Evolutionary conservation across 2,797 vertebrate species (phyloP).

Genomic region (Gila robusta): DNA sequence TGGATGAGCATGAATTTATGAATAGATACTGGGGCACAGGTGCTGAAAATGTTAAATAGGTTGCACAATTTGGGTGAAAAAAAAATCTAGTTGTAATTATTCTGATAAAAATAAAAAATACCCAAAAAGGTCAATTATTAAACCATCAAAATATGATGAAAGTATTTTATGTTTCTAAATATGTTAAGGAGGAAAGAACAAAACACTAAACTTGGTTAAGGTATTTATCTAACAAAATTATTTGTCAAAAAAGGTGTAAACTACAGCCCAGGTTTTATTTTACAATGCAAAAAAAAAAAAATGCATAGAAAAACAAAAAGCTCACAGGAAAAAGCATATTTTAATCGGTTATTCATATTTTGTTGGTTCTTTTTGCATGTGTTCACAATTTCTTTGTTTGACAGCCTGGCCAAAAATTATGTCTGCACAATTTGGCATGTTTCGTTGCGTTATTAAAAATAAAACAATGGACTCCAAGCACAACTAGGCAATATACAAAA

Average conservation of each 20-base stretch:
- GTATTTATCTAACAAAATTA: not conserved
- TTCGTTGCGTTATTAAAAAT: not conserved
- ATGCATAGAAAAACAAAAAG: not conserved
- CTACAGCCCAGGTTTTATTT: not conserved
- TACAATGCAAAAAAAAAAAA: not conserved
- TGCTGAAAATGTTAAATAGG: not conserved
- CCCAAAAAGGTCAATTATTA: not conserved
- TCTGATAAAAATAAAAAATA: not conserved
- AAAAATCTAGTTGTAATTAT: not conserved
- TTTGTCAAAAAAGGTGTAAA: not conserved
- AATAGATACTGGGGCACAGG: constrained; percentile 20
- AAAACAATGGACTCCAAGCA: not conserved
- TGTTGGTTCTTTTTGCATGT: not conserved
- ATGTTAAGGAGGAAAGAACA: not conserved
- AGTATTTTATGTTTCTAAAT: not conserved
- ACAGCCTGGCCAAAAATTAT: not conserved
- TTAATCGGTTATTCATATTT: not conserved
- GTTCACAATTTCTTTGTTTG: not conserved
- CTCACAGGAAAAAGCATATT: not conserved
- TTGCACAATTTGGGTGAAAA: not conserved
- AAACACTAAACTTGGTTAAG: not conserved
- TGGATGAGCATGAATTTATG: constrained; percentile 58
- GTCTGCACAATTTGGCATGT: not conserved
- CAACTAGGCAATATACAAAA: not conserved
- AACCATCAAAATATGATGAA: not conserved